A percentile compares a stretch with the other conserved stretches of the same genome.
Evolutionary conservation across 2,888 invertebrate species (phyloP).

Genomic region (Branchipolynoe longqiensis): DNA sequence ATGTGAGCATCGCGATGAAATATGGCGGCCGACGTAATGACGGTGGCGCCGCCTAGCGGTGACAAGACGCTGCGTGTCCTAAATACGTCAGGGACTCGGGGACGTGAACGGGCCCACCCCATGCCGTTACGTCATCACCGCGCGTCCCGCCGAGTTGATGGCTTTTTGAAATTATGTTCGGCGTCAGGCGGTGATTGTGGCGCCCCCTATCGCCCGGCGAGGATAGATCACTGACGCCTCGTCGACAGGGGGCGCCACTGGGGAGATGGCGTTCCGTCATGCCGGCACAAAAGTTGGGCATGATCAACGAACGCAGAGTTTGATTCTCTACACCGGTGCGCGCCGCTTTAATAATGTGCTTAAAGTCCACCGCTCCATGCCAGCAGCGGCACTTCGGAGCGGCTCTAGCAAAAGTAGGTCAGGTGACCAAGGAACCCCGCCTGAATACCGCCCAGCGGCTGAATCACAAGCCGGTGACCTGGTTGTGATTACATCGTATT

Average conservation of each 20-base stretch:
- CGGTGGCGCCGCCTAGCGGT: no score
- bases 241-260: no score
- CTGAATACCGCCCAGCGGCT: neutral
- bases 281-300: no score
- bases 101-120: neutral
- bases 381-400: no score
- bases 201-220: neutral
- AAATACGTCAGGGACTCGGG: constrained; percentile 32
- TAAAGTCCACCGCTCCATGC: no score
- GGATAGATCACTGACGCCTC: neutral
- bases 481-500: constrained; percentile 5
- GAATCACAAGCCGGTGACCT: neutral
- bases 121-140: neutral
- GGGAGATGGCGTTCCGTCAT: no score
- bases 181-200: constrained; percentile 12
- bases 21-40: neutral
- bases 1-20: no score
- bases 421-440: neutral
- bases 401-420: no score
- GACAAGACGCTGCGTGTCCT: no score
- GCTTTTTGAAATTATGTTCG: constrained; percentile 41
- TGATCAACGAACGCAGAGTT: no score
- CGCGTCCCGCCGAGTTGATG: neutral
- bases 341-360: no score
- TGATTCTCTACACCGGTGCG: no score